Percentiles rank a stretch among this genome's conserved stretches.
These are phyloP conservation scores for Acridotheres tristis DNA, from an alignment of 2,797 vertebrate species.

Conservation along the genomic window DNA sequence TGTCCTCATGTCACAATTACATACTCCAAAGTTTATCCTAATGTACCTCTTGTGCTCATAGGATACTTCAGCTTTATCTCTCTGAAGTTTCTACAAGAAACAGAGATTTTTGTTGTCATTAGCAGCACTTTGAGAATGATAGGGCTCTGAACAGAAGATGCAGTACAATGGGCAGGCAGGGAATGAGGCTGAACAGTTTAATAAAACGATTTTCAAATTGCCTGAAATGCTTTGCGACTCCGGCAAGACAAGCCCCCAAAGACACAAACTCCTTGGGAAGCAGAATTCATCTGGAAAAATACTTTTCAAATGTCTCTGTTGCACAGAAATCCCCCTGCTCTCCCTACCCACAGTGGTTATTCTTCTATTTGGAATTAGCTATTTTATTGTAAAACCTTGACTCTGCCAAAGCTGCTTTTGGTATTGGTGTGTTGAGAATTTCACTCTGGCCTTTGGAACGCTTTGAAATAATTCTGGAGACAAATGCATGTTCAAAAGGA, in stretches of 20 bases:
- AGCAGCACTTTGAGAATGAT: not conserved
- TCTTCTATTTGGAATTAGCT: not conserved
- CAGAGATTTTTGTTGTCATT: not conserved
- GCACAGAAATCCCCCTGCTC: not conserved
- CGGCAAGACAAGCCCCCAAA: not conserved
- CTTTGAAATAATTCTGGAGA: not conserved
- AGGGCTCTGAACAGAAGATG: not conserved
- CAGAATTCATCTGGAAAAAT: constrained; percentile 12
- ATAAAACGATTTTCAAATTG: not conserved
- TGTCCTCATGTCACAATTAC: rapidly evolving
- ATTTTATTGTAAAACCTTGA: not conserved
- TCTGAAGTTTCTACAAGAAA: not conserved
- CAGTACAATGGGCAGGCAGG: not conserved
- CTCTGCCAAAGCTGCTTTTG: not conserved
- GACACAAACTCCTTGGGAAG: not conserved
- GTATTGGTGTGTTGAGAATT: not conserved
- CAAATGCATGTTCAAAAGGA: rapidly evolving
- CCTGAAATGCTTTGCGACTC: not conserved
- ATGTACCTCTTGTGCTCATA: not conserved
- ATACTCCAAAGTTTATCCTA: not conserved
- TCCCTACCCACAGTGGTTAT: not conserved
- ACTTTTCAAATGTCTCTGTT: not conserved
- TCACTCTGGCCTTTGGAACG: not conserved
- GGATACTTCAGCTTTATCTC: not conserved
- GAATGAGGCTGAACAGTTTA: constrained; percentile 17